Percentiles rank a stretch among this genome's conserved stretches.
Conservation (phyloP, 2,888 invertebrate species). For the Synergus itoensis region DNA sequence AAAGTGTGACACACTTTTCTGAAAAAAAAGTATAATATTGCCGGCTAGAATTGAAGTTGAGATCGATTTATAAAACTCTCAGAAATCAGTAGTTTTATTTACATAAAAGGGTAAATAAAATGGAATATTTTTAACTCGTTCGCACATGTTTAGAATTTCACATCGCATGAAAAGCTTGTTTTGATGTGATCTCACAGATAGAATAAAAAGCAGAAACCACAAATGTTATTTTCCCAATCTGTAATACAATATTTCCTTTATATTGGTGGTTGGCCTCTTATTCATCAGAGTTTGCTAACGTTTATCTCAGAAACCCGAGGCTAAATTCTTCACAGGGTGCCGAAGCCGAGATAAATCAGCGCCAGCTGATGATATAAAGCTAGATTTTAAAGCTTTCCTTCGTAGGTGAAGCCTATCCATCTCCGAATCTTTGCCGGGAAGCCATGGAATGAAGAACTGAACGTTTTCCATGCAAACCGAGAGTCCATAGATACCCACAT, state of each 20-base stretch:
- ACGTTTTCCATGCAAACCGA: constrained; percentile 23
- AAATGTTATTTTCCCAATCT: background rate
- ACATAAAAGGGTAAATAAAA: too few relatives aligned
- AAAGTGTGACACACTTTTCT: constrained; percentile 20
- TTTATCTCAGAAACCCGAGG: constrained; percentile 28
- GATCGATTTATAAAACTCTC: background rate
- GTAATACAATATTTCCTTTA: constrained; percentile 14
- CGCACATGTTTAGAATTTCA: too few relatives aligned
- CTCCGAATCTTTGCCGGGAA: constrained; percentile 29
- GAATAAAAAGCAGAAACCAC: background rate
- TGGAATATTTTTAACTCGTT: too few relatives aligned
- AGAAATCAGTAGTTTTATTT: background rate
- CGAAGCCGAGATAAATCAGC: constrained; percentile 39
- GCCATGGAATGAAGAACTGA: constrained; percentile 10
- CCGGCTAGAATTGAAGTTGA: background rate
- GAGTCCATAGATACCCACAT: constrained; percentile 56
- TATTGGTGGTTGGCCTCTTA: constrained; percentile 20
- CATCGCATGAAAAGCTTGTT: background rate
- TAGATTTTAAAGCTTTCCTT: constrained; percentile 27
- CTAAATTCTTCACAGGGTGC: constrained; percentile 34
- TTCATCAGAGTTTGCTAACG: constrained; percentile 32
- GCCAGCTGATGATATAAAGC: constrained; percentile 41
- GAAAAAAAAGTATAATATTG: background rate
- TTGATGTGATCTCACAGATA: background rate
- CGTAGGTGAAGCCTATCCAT: constrained; percentile 17